A percentile compares a stretch with the other conserved stretches of the same genome.
phyloP scores from a whole-genome alignment of 2,797 vertebrate genomes.

The Lophura swinhoii region DNA sequence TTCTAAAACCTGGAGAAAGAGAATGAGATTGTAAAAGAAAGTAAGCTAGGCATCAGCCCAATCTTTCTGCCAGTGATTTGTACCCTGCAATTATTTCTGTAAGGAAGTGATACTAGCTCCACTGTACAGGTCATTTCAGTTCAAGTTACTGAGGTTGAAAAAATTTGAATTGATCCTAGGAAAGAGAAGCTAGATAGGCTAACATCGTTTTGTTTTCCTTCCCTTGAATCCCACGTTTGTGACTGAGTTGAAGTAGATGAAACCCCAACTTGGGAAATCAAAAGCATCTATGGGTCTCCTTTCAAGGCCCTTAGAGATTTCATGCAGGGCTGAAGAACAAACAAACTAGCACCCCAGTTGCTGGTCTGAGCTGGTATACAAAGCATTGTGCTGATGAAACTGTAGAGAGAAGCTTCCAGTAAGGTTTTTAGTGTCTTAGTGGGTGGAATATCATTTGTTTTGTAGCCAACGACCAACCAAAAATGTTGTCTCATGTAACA shows the following conservation, averaged over 20 bases:
- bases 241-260: not conserved
- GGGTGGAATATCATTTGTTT: not conserved
- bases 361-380: not conserved
- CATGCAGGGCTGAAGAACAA: not conserved
- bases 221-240: not conserved
- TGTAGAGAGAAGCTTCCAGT: not conserved
- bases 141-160: not conserved
- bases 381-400: not conserved
- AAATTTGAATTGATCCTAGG: not conserved
- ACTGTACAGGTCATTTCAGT: not conserved
- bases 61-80: not conserved
- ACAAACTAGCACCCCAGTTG: not conserved
- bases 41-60: not conserved
- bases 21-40: not conserved
- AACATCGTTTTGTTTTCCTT: accelerated
- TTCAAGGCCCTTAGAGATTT: not conserved
- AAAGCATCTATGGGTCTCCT: not conserved
- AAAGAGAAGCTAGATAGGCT: not conserved
- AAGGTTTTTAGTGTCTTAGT: not conserved
- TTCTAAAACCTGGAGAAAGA: not conserved
- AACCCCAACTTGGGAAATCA: not conserved
- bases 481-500: not conserved
- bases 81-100: not conserved
- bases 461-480: not conserved
- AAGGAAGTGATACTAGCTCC: not conserved